Base-by-base conservation (phyloP, 1,140 invertebrate genomes). In the Lutraria rhynchaena region DNA sequence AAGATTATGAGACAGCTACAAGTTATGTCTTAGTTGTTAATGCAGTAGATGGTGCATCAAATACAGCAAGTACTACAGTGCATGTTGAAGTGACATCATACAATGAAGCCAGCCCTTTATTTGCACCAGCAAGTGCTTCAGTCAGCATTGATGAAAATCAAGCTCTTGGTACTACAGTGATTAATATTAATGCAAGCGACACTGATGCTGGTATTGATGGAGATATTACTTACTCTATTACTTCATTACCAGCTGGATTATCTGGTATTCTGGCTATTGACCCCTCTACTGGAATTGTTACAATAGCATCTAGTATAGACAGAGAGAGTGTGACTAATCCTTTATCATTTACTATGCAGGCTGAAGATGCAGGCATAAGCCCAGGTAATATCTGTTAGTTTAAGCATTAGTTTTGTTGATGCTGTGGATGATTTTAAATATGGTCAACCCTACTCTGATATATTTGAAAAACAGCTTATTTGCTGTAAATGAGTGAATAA, bases 41-140 rank as follows among this genome's bases (percentile, higher is more conserved):
- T 22, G 88, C 85, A 0, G 46, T 67, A 9, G 88, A 87, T 61
- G 67, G 24, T 44, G 83, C 82, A 0, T 27, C 78, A 17, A n/a
- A 82, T 51, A 53, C 81, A 41, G 37, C 57, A 33, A 37, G 75
- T n/a, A 78, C 81, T 17, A 67, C 76, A 17, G 82, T 87, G n/a
- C 81, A 82, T 13, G 60, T 90, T 29, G 46, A 58, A 27, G 70
- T 89, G 3, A 81, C 58, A 96, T 97, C 98, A 89, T 93, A 98
- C 31, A 98, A 99, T 91, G 98, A 99, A 93, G 98, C 98, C 90
- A 94, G 96, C 0, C 97, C 98, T 0, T 93, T 97, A 27, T 98
- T 99, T 41, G 57, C 53, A 4, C 81, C 86, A 13, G 49, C 82
- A 17, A 46, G 55, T 22, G 44, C 24, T 19, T 83, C 75, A 24